Percentiles rank a stretch among this genome's conserved stretches.
Evolutionary conservation across 2,888 invertebrate species (phyloP).

Genomic region (Mantis religiosa): DNA sequence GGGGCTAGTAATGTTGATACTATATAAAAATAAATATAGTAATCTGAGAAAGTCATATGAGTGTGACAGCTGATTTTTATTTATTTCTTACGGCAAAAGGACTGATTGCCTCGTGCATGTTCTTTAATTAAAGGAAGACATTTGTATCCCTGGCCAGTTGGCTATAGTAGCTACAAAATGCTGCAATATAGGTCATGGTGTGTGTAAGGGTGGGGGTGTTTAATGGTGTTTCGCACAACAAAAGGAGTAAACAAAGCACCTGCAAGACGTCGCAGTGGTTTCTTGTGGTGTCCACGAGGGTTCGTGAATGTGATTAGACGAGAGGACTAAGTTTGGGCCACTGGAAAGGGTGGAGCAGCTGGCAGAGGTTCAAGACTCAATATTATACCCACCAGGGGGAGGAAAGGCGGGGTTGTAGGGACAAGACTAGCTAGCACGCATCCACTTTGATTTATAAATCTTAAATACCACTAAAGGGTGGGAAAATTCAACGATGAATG

Average conservation of each 20-base stretch:
- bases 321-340: neutral
- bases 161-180: too few relatives aligned
- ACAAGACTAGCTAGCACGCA: neutral
- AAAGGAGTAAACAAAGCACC: neutral
- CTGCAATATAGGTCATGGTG: too few relatives aligned
- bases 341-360: conserved; percentile 5
- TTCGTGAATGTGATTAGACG: neutral
- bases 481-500: conserved; percentile 27
- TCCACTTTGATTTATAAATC: conserved; percentile 28
- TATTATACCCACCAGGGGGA: neutral
- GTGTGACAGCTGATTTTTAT: too few relatives aligned
- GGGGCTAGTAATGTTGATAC: too few relatives aligned
- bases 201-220: too few relatives aligned
- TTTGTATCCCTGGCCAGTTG: too few relatives aligned
- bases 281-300: neutral
- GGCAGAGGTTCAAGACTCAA: conserved; percentile 26
- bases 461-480: conserved; percentile 31
- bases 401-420: conserved; percentile 4
- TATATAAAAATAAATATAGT: too few relatives aligned
- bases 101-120: too few relatives aligned
- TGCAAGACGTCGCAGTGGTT: neutral
- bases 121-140: too few relatives aligned
- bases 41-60: too few relatives aligned
- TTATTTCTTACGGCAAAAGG: too few relatives aligned
- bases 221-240: neutral